phyloP scores from a whole-genome alignment of 2,797 vertebrate species.

The Podarcis lilfordi region DNA sequence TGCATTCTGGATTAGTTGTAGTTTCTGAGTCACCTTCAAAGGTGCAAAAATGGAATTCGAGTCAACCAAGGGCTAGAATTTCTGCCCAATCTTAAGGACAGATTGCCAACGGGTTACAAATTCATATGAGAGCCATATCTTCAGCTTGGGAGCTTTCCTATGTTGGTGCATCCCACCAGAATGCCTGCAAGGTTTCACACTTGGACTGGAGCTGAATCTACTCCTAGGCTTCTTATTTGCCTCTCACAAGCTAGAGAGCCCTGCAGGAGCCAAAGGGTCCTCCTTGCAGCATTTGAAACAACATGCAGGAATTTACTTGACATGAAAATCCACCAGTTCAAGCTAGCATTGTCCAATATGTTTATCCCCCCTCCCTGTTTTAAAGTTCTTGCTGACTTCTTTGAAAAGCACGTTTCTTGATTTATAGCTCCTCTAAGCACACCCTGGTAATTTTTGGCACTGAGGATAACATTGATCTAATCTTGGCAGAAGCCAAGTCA shows the following conservation, averaged over 20 bases:
- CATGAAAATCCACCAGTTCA: conserved; percentile 25
- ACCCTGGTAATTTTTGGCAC: conserved; percentile 26
- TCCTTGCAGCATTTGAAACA: neutral
- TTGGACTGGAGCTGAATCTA: neutral
- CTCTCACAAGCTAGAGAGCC: neutral
- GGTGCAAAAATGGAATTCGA: neutral
- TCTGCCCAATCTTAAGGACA: neutral
- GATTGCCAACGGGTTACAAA: neutral
- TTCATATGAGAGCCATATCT: neutral
- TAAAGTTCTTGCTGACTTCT: conserved; percentile 6
- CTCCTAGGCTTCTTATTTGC: neutral
- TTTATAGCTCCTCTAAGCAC: conserved; percentile 43
- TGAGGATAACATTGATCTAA: conserved; percentile 47
- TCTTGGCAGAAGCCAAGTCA: conserved; percentile 27
- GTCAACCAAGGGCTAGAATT: neutral
- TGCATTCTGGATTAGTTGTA: too few species aligned
- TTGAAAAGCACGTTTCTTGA: conserved; percentile 37
- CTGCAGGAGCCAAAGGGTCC: neutral
- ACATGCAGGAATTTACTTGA: conserved; percentile 16
- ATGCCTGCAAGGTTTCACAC: neutral
- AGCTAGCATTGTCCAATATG: neutral
- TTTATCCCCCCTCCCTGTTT: neutral
- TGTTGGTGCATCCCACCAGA: neutral
- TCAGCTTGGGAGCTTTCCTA: neutral
- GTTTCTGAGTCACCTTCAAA: too few species aligned